These are phyloP conservation scores for Lepidurus packardi DNA, from an alignment of 1,140 invertebrate genomes.

Conservation along the genomic window DNA sequence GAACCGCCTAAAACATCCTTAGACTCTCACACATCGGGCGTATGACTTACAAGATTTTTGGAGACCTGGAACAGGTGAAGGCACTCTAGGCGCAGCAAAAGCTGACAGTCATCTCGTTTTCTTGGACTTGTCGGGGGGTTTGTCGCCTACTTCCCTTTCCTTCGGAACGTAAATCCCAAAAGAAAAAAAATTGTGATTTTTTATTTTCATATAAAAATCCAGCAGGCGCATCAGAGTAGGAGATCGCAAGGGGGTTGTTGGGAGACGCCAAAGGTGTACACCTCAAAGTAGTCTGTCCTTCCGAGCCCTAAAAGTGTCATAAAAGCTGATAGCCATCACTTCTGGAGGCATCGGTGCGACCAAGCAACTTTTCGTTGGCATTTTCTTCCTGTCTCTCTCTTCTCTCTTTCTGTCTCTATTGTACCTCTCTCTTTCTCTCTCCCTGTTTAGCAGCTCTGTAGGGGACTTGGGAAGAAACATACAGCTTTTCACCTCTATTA, in stretches of 20 bases:
- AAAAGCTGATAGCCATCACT: slow-evolving; percentile 5
- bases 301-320: slow-evolving; percentile 14
- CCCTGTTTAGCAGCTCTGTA: not conserved
- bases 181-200: too few relatives aligned
- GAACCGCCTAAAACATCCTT: not conserved
- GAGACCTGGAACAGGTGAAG: not conserved
- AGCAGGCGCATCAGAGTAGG: too few relatives aligned
- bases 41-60: too few relatives aligned
- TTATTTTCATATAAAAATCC: too few relatives aligned
- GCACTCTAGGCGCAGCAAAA: not conserved
- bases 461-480: not conserved
- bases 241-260: too few relatives aligned
- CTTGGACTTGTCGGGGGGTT: too few relatives aligned
- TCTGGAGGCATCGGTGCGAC: too few relatives aligned
- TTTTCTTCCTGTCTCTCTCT: too few relatives aligned
- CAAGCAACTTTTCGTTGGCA: too few relatives aligned
- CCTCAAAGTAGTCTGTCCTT: not conserved
- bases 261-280: too few relatives aligned
- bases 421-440: not conserved
- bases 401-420: not conserved
- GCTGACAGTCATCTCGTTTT: not conserved
- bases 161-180: too few relatives aligned
- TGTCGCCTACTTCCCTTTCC: not conserved
- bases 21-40: too few relatives aligned
- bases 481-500: slow-evolving; percentile 22